Percentiles rank a stretch among this genome's conserved stretches.
Evolutionary conservation across 2,888 invertebrate genomes (phyloP).

Genomic region (Pristionchus exspectatus): DNA sequence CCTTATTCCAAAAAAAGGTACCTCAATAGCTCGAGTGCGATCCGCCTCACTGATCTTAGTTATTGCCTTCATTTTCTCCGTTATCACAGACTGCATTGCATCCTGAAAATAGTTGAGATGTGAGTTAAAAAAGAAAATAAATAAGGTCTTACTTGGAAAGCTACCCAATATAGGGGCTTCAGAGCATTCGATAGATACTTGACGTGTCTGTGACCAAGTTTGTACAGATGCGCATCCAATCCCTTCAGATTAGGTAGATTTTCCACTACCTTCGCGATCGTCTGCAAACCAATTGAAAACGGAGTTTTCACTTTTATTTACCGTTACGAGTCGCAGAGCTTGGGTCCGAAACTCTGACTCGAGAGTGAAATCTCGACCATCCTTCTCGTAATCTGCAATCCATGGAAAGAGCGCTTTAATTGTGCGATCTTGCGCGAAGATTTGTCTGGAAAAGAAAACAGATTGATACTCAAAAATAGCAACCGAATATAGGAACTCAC

Average conservation of each 20-base stretch:
- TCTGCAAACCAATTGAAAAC: not conserved
- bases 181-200: not conserved
- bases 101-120: not conserved
- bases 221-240: not conserved
- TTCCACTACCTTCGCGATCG: not conserved
- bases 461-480: not conserved
- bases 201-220: conserved; percentile 23
- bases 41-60: not conserved
- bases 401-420: not conserved
- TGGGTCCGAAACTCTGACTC: not conserved
- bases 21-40: conserved; percentile 7
- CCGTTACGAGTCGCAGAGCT: not conserved
- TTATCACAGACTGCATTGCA: not conserved
- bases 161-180: not conserved
- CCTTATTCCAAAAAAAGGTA: too few species aligned
- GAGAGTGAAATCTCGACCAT: not conserved
- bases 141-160: not conserved
- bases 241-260: not conserved
- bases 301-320: not conserved
- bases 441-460: not conserved
- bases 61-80: not conserved
- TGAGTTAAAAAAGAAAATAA: not conserved
- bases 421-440: not conserved
- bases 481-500: not conserved
- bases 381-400: not conserved